Conservation (phyloP, 1,140 invertebrate species). For the Eulimnadia texana region DNA sequence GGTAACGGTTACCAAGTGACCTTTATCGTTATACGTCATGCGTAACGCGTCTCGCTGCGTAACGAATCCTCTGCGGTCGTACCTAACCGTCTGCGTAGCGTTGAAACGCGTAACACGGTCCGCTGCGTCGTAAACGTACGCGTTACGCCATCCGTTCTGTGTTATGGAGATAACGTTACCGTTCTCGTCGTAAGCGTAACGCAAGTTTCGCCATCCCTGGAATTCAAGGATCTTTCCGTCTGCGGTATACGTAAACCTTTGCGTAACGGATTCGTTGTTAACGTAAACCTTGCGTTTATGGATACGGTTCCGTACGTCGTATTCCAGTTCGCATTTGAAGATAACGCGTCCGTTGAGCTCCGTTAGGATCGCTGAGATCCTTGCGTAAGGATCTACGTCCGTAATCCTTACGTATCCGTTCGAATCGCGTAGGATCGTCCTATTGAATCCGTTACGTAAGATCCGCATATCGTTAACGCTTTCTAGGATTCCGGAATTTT, state of each 20-base stretch:
- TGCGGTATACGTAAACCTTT: slow-evolving; percentile 70
- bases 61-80: slow-evolving; percentile 80
- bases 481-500: slow-evolving; percentile 68
- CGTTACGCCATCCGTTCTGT: slow-evolving; percentile 68
- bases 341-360: slow-evolving; percentile 74
- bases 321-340: slow-evolving; percentile 67
- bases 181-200: slow-evolving; percentile 89
- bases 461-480: slow-evolving; percentile 68
- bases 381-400: slow-evolving; percentile 66
- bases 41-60: slow-evolving; percentile 67
- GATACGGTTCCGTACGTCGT: slow-evolving; percentile 68
- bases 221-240: slow-evolving; percentile 76
- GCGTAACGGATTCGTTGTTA: slow-evolving; percentile 53
- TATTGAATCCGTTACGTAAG: slow-evolving; percentile 66
- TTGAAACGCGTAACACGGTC: slow-evolving; percentile 82
- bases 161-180: slow-evolving; percentile 75
- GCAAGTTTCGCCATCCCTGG: slow-evolving; percentile 68
- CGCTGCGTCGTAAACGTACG: slow-evolving; percentile 76
- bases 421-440: slow-evolving; percentile 72
- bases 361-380: slow-evolving; percentile 59
- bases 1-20: slow-evolving; percentile 73
- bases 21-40: slow-evolving; percentile 80
- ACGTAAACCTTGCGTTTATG: slow-evolving; percentile 62
- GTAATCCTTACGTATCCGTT: slow-evolving; percentile 75
- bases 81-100: slow-evolving; percentile 73